Evolutionary conservation across 2,888 invertebrate genomes (phyloP), one percentile per base, ranked within the genome.

Genomic region (Sinotaia quadrata): DNA sequence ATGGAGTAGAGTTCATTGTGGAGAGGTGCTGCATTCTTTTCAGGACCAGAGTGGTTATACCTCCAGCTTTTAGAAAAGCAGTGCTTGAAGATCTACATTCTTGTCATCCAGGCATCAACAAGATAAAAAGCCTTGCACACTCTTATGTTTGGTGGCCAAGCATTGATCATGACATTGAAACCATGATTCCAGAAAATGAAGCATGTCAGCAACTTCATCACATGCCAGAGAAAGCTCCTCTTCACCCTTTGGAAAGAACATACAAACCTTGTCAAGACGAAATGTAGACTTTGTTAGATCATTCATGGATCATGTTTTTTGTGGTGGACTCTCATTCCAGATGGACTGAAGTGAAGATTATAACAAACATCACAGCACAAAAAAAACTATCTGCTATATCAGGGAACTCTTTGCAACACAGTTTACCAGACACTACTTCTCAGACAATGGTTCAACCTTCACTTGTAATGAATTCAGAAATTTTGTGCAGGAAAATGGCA

Each of bases 211-310:
- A 65, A 44, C 69, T 68, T 21, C 62, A 51, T n/a, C 74, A 71
- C 5, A 56, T 27, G 47, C 79, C 78, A 27, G n/a, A 71, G 24
- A 67, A 57, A 8, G 68, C 76, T 29, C 75, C 80, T 7, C 56
- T 80, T 8, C 78, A 80, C 52, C 78, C 77, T 3, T 84, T 81
- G 78, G 67, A 74, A 62, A 75, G 63, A 52, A 81, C 82, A 10
- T 63, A 60, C 15, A 67, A 68, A 37, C 75, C 78, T n/a, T 83
- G 82, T 83, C 66, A 63, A 7, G 80, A 21, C 15, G 83, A 1
- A 80, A 83, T 47, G 56, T 81, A 31, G 79, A 82, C 54, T 76
- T 74, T 67, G 79, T 79, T 21, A 76, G 75, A 29, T 75, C 71
- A 33, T 67, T 74, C 49, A 73, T 69, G 10, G 57, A 58, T 5